These are phyloP conservation scores for Xanthia icteritia DNA, from an alignment of 2,888 invertebrate genomes.

Conservation along the genomic window DNA sequence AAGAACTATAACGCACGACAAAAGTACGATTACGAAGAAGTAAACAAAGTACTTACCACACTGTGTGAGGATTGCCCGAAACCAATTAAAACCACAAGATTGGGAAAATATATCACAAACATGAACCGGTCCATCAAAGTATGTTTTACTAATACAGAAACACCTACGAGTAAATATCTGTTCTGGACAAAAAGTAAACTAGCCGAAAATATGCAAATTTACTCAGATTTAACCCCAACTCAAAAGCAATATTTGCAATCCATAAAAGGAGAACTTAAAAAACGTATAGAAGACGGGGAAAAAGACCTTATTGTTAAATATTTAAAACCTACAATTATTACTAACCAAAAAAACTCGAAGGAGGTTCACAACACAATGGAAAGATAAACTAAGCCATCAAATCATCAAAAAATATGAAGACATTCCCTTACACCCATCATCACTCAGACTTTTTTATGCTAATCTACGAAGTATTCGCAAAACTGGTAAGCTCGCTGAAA, in stretches of 20 bases:
- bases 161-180: too few species aligned
- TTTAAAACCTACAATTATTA: too few species aligned
- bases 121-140: background rate
- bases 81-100: constrained; percentile 9
- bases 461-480: constrained; percentile 7
- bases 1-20: background rate
- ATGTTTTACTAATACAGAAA: background rate
- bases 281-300: constrained; percentile 1
- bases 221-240: constrained; percentile 10
- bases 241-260: constrained; percentile 13
- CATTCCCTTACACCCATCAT: too few species aligned
- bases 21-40: background rate
- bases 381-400: too few species aligned
- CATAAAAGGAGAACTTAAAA: background rate
- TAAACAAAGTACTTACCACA: too few species aligned
- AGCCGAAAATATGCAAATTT: too few species aligned
- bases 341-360: too few species aligned
- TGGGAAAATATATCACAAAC: background rate
- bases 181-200: too few species aligned
- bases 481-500: constrained; percentile 5
- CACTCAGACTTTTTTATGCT: too few species aligned
- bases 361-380: too few species aligned
- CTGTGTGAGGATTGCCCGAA: background rate
- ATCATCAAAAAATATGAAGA: too few species aligned
- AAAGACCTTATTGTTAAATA: background rate